phyloP scores from a whole-genome alignment of 2,113 vertebrate species.

The Centrocercus urophasianus region DNA sequence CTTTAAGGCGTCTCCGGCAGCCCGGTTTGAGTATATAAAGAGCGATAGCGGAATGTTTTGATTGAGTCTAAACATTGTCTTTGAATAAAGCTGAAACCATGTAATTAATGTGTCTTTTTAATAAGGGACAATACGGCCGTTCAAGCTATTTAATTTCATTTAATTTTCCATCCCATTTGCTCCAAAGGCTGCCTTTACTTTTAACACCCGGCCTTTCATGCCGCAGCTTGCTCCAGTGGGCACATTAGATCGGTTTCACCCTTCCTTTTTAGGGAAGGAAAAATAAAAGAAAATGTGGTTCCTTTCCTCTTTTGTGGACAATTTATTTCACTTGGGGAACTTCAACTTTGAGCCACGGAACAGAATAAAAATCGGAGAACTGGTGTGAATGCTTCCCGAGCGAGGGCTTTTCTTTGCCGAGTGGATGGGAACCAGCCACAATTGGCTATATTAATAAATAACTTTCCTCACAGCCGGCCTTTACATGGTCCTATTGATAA shows the following conservation, averaged over 20 bases:
- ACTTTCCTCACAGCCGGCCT: constrained; percentile 90
- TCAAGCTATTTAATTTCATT: constrained; percentile 99
- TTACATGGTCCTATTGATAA: constrained; percentile 92
- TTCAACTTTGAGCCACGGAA: constrained; percentile 87
- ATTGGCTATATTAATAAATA: constrained; percentile 97
- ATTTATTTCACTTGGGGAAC: constrained; percentile 90
- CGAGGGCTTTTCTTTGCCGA: constrained; percentile 81
- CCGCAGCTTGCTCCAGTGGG: constrained; percentile 86
- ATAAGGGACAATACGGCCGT: constrained; percentile 91
- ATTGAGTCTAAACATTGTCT: constrained; percentile 92
- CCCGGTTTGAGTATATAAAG: constrained; percentile 83
- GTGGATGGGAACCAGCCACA: constrained; percentile 92
- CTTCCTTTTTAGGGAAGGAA: constrained; percentile 84
- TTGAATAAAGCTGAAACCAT: constrained; percentile 92
- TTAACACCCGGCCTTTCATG: constrained; percentile 90
- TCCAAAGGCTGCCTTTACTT: constrained; percentile 90
- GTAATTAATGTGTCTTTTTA: constrained; percentile 99
- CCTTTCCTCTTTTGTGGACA: constrained; percentile 86
- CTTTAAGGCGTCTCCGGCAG: constrained; percentile 81
- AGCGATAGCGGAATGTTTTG: constrained; percentile 89
- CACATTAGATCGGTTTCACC: constrained; percentile 91
- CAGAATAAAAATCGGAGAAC: constrained; percentile 86
- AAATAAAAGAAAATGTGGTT: constrained; percentile 90
- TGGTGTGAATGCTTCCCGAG: constrained; percentile 87
- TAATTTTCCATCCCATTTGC: constrained; percentile 99